phyloP scores from a whole-genome alignment of 92 coral and sea anemone genomes.

The Scolanthus callimorphus region DNA sequence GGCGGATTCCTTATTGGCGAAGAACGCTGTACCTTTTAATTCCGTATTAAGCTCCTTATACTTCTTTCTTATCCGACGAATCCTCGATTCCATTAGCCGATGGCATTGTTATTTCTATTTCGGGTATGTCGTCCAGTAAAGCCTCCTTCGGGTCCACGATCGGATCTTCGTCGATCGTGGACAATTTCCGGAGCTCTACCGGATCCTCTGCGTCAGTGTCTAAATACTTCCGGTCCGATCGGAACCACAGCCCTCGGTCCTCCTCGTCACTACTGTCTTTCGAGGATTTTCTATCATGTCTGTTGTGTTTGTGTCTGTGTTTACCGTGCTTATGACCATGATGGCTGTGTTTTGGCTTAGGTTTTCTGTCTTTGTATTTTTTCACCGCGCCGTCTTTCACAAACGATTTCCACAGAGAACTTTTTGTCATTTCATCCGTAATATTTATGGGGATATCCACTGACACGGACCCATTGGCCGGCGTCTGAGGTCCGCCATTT shows the following conservation, averaged over 20 bases:
- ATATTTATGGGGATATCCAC: constrained; percentile 76
- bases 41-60: not conserved
- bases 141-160: constrained; percentile 35
- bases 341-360: constrained; percentile 54
- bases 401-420: constrained; percentile 87
- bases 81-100: constrained; percentile 17
- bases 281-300: constrained; percentile 4
- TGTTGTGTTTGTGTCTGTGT: constrained; percentile 58
- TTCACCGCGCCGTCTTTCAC: constrained; percentile 65
- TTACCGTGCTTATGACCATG: constrained; percentile 16
- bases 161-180: constrained; percentile 49
- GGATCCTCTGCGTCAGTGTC: constrained; percentile 26
- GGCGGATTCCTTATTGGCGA: no score
- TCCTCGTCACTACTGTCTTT: constrained; percentile 17
- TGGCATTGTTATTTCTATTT: constrained; percentile 19
- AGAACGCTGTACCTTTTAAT: no score
- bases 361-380: constrained; percentile 44
- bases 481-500: constrained; percentile 25
- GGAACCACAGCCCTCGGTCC: constrained; percentile 73
- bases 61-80: constrained; percentile 5
- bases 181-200: constrained; percentile 34
- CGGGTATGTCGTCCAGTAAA: constrained; percentile 10
- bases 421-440: constrained; percentile 84
- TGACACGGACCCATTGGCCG: constrained; percentile 34
- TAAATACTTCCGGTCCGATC: constrained; percentile 31